phyloP scores from a whole-genome alignment of 2,888 invertebrate genomes.

The Campopleginae sp. region DNA sequence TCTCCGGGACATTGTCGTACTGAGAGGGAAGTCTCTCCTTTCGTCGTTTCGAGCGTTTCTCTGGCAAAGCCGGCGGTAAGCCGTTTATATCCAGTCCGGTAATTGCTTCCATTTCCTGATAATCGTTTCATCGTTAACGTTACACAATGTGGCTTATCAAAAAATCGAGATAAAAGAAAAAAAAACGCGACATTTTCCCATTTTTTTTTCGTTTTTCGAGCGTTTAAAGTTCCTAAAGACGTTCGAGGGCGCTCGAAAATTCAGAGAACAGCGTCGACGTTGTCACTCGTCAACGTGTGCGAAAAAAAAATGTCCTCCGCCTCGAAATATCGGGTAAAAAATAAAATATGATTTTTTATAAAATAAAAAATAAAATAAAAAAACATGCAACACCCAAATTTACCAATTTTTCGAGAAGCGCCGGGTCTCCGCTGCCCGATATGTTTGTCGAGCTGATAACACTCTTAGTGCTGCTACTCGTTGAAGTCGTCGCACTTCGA shows the following conservation, averaged over 20 bases:
- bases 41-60: slow-evolving; percentile 85
- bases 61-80: slow-evolving; percentile 87
- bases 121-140: background rate
- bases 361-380: slow-evolving; percentile 60
- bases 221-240: background rate
- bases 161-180: background rate
- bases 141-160: background rate
- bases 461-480: slow-evolving; percentile 74
- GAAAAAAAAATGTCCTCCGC: background rate
- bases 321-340: background rate
- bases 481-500: slow-evolving; percentile 76
- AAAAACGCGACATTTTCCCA: background rate
- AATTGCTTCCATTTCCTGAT: slow-evolving; percentile 79
- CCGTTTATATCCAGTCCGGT: slow-evolving; percentile 71
- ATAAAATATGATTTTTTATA: background rate
- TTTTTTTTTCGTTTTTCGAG: background rate
- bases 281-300: background rate
- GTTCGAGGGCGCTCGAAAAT: background rate
- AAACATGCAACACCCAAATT: slow-evolving; percentile 78
- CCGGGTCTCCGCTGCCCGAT: slow-evolving; percentile 76
- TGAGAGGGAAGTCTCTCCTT: slow-evolving; percentile 88
- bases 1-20: slow-evolving; percentile 89
- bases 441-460: slow-evolving; percentile 77
- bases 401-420: slow-evolving; percentile 81
- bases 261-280: background rate